Conservation (phyloP, 2,113 vertebrate genomes). For the Xenopus laevis region DNA sequence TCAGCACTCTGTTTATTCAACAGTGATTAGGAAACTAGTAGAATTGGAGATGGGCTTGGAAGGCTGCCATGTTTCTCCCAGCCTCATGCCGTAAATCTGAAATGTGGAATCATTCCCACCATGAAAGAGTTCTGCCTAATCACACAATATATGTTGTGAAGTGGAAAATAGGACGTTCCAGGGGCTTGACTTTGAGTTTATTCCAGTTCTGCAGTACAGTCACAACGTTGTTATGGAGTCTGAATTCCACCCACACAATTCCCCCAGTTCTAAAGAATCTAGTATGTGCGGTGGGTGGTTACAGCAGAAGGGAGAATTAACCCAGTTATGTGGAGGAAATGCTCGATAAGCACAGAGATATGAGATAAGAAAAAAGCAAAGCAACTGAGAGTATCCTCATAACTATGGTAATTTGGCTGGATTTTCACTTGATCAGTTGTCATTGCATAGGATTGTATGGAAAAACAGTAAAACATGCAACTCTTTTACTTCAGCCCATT, state of each 20-base stretch:
- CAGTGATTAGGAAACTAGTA: constrained; percentile 68
- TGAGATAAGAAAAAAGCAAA: too few species aligned
- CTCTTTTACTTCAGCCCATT: too few species aligned
- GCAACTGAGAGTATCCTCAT: too few species aligned
- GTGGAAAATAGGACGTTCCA: constrained; percentile 27
- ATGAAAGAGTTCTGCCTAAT: constrained; percentile 11
- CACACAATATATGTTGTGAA: constrained; percentile 25
- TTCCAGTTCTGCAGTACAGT: constrained; percentile 28
- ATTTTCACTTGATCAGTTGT: too few species aligned
- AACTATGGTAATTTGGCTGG: too few species aligned
- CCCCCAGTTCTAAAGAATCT: constrained; percentile 16
- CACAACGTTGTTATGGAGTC: constrained; percentile 13
- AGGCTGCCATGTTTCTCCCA: constrained; percentile 53
- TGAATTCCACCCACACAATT: constrained; percentile 39
- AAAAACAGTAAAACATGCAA: too few species aligned
- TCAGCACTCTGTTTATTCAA: constrained; percentile 65
- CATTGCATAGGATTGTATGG: too few species aligned
- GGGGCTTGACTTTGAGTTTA: constrained; percentile 10
- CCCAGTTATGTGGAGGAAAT: not conserved
- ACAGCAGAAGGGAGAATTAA: constrained; percentile 18
- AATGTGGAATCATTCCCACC: constrained; percentile 25
- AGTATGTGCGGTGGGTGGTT: constrained; percentile 27
- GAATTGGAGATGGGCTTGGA: constrained; percentile 60
- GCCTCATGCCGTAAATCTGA: constrained; percentile 34
- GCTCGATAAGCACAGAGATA: not conserved